Evolutionary conservation across 2,797 vertebrate genomes (phyloP).

Genomic region (Melanogrammus aeglefinus): DNA sequence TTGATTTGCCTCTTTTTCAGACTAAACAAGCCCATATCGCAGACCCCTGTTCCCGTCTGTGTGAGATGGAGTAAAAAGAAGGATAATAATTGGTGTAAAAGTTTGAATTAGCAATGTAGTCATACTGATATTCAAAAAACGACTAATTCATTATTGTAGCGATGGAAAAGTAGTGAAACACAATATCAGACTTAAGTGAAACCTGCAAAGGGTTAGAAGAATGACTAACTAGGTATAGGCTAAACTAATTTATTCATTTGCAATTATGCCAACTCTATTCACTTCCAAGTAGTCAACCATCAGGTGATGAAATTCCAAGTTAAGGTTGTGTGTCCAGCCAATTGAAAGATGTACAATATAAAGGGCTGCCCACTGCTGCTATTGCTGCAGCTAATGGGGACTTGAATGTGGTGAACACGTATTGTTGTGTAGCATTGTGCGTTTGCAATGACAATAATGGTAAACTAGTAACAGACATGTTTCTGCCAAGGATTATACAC

Average conservation of each 20-base stretch:
- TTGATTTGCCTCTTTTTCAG: not conserved
- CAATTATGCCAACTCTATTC: not conserved
- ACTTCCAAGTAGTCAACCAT: not conserved
- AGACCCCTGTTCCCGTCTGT: conserved; percentile 89
- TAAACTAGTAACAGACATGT: conserved; percentile 29
- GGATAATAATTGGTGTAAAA: not conserved
- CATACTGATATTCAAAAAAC: not conserved
- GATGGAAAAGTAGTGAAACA: too few species aligned
- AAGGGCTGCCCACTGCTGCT: too few species aligned
- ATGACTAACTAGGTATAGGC: not conserved
- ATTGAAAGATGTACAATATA: not conserved
- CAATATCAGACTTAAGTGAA: too few species aligned
- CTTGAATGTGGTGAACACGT: too few species aligned
- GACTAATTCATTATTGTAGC: too few species aligned
- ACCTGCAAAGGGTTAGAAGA: not conserved
- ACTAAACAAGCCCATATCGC: conserved; percentile 24
- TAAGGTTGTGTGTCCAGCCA: not conserved
- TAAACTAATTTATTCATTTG: not conserved
- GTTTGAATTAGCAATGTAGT: not conserved
- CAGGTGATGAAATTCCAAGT: not conserved
- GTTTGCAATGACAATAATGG: conserved; percentile 3
- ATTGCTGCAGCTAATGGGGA: too few species aligned
- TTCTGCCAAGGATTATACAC: conserved; percentile 36
- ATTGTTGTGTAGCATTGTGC: too few species aligned
- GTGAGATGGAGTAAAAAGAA: conserved; percentile 26